Conservation (phyloP, 1,140 invertebrate species). For the Micrasema longulum region DNA sequence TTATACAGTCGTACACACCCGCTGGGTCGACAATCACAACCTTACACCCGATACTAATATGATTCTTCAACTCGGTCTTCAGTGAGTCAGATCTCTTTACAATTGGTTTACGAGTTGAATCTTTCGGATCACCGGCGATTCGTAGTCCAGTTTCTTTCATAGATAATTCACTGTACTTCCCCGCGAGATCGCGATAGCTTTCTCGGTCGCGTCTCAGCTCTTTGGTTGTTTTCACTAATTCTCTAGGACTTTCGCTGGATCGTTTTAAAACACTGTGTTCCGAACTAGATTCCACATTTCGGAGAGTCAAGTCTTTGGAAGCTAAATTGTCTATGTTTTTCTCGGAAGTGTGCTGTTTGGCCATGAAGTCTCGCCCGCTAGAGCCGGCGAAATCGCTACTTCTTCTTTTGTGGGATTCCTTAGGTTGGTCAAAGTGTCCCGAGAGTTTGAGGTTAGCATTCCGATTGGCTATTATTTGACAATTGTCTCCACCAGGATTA, state of each 20-base stretch:
- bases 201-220: slow-evolving; percentile 65
- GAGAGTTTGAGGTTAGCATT: slow-evolving; percentile 60
- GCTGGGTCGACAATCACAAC: slow-evolving; percentile 70
- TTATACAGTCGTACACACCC: slow-evolving; percentile 86
- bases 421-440: slow-evolving; percentile 45
- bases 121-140: slow-evolving; percentile 58
- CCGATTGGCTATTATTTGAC: slow-evolving; percentile 65
- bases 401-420: slow-evolving; percentile 50
- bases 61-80: slow-evolving; percentile 67
- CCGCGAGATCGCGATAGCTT: slow-evolving; percentile 65
- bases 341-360: slow-evolving; percentile 50
- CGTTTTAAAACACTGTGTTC: slow-evolving; percentile 52
- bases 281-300: slow-evolving; percentile 51
- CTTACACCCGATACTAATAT: slow-evolving; percentile 66
- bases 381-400: slow-evolving; percentile 52
- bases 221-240: slow-evolving; percentile 63
- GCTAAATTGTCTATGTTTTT: slow-evolving; percentile 51
- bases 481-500: slow-evolving; percentile 58
- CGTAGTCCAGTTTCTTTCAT: slow-evolving; percentile 59
- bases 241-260: slow-evolving; percentile 63
- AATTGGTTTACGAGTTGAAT: slow-evolving; percentile 60
- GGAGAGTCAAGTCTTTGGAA: slow-evolving; percentile 47
- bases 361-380: slow-evolving; percentile 44
- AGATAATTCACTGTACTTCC: slow-evolving; percentile 64
- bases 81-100: slow-evolving; percentile 65